A percentile compares a stretch with the other conserved stretches of the same genome.
Conservation (phyloP, 2,888 invertebrate genomes). For the Coelopa pilipes region DNA sequence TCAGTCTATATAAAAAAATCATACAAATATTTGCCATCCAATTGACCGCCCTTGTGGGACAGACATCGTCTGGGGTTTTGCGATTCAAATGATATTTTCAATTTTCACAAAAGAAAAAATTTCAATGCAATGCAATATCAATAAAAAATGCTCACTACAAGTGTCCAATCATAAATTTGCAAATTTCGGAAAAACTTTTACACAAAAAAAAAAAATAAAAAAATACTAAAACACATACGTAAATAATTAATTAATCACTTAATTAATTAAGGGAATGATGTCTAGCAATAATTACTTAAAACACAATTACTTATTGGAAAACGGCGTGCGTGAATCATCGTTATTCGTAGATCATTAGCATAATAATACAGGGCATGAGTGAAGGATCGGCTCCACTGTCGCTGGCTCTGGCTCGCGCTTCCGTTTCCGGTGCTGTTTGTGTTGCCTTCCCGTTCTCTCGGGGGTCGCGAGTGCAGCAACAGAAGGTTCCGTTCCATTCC, state of each 20-base stretch:
- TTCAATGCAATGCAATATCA: slow-evolving; percentile 1
- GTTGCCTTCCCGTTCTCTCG: neutral
- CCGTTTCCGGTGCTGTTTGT: neutral
- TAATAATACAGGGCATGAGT: slow-evolving; percentile 26
- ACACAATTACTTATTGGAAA: neutral
- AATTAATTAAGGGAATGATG: slow-evolving; percentile 5
- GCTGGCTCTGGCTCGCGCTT: neutral
- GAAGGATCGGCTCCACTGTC: neutral
- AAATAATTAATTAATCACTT: too few relatives aligned
- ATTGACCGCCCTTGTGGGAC: slow-evolving; percentile 26
- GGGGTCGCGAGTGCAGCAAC: neutral
- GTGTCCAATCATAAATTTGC: neutral
- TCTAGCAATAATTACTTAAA: slow-evolving; percentile 12
- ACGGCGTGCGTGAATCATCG: neutral
- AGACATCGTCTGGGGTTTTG: slow-evolving; percentile 1
- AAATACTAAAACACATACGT: slow-evolving; percentile 7
- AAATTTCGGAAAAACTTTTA: slow-evolving; percentile 9
- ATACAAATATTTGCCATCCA: slow-evolving; percentile 49
- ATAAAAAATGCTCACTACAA: neutral
- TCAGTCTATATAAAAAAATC: slow-evolving; percentile 59
- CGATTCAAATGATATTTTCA: neutral
- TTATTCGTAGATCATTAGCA: slow-evolving; percentile 21
- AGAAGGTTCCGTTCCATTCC: neutral
- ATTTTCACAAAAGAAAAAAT: neutral
- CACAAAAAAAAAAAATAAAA: neutral